Evolutionary conservation across 2,113 vertebrate species (phyloP), one percentile per base, ranked within the genome.

Genomic region (Rhipidura dahli): DNA sequence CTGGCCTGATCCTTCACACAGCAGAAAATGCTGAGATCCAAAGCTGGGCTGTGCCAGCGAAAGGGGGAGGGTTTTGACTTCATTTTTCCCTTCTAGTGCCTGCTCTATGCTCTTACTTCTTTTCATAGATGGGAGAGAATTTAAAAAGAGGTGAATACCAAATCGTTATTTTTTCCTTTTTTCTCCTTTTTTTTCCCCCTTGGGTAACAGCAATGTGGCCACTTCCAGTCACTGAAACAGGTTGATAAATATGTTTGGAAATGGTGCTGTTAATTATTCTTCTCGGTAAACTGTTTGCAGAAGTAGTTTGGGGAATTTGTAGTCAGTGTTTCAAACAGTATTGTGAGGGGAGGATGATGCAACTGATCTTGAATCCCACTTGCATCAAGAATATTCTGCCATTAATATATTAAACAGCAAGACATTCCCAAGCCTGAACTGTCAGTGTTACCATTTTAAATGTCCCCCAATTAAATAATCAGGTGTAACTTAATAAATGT

Each of bases 401-500:
- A 51, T 37, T 37, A 59, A 26, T 24, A 26, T 37, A 59, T 26
- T 26, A 59, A 72, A 57, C 53, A 69, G 21, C 14, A 45, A 54
- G 61, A 31, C n/a, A 21, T 47, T 84, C 37, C 45, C 13, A 4
- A 59, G 45, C 35, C 57, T 31, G 11, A 60, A 40, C 30, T 27
- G 22, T 22, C 57, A 53, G 33, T 78, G 51, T 79, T 92, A 70
- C 33, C 44, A 45, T 96, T 75, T 91, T 33, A 90, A 96, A 64
- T 76, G 35, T 56, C 83, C 51, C 44, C 37, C 76, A 81, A 83
- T 95, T 95, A 95, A 95, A 95, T 98, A 98, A 98, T 98, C 98
- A 97, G 89, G 95, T 98, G 97, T 95, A 98, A 98, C 98, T 97
- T 97, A 88, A 98, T 98, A 98, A 98, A 98, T 97, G 94, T 95